A percentile compares a stretch with the other conserved stretches of the same genome.
phyloP scores from a whole-genome alignment of 1,140 invertebrate species.

The Bombus ignitus region DNA sequence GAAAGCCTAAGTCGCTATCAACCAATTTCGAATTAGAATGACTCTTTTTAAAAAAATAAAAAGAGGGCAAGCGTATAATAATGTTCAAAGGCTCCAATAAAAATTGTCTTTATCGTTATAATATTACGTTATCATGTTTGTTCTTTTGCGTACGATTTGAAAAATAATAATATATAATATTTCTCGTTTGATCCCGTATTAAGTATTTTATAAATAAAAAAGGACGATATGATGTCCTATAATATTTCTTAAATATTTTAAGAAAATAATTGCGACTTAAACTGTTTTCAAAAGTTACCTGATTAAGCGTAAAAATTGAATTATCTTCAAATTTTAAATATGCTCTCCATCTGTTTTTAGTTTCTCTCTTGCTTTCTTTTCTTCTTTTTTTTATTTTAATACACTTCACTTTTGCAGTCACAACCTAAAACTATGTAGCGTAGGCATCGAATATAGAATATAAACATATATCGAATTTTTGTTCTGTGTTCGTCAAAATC shows the following conservation, averaged over 20 bases:
- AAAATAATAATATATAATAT: neutral
- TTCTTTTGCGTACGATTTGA: neutral
- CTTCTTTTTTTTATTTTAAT: neutral
- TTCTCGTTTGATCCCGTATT: conserved; percentile 26
- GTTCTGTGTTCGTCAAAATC: neutral
- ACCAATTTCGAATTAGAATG: neutral
- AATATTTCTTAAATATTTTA: neutral
- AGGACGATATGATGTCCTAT: neutral
- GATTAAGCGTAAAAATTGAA: conserved; percentile 20
- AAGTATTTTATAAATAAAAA: conserved; percentile 12
- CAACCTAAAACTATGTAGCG: conserved; percentile 7
- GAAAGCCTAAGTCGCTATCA: conserved; percentile 25
- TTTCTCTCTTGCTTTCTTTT: neutral
- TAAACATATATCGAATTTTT: neutral
- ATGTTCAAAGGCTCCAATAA: neutral
- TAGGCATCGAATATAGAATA: conserved; percentile 20
- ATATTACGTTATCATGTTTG: neutral
- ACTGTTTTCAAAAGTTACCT: conserved; percentile 38
- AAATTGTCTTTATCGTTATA: neutral
- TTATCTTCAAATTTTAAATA: neutral
- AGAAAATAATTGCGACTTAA: conserved; percentile 14
- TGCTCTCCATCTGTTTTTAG: neutral
- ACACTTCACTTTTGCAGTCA: conserved; percentile 5
- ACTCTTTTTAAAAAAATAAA: neutral
- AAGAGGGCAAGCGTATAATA: neutral